Conservation (phyloP, 2,797 vertebrate species). For the Pygocentrus nattereri region DNA sequence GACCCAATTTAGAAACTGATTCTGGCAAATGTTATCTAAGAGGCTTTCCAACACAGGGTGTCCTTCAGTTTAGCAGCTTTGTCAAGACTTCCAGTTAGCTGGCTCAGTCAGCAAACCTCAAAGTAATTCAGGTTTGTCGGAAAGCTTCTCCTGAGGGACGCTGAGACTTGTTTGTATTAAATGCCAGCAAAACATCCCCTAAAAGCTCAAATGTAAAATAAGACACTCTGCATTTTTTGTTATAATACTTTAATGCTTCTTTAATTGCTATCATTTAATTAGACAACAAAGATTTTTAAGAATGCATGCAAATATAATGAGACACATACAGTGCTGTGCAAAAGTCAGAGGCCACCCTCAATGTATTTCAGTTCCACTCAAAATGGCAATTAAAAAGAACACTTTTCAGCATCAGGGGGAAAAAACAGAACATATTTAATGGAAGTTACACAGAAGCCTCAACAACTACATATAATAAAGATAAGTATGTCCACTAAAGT, state of each 20-base stretch:
- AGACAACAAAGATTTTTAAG: background rate
- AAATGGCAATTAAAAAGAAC: too few relatives aligned
- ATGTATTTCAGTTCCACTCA: too few relatives aligned
- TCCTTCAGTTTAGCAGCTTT: conserved; percentile 62
- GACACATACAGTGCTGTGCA: background rate
- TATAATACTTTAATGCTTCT: background rate
- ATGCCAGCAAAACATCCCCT: background rate
- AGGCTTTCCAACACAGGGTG: conserved; percentile 66
- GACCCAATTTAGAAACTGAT: conserved; percentile 77
- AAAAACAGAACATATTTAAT: too few relatives aligned
- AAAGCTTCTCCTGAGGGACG: conserved; percentile 57
- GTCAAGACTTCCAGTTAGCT: conserved; percentile 55
- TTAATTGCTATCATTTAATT: background rate
- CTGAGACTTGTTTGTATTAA: conserved; percentile 17
- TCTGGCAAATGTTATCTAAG: conserved; percentile 76
- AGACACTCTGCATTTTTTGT: background rate
- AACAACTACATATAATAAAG: too few relatives aligned
- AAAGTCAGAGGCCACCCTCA: too few relatives aligned
- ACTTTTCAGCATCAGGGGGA: too few relatives aligned
- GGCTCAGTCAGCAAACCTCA: conserved; percentile 42
- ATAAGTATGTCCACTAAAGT: too few relatives aligned
- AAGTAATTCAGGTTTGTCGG: conserved; percentile 54
- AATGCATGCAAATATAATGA: background rate
- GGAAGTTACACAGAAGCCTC: too few relatives aligned
- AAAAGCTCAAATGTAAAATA: background rate